Evolutionary conservation across 2,888 invertebrate genomes (phyloP), one percentile per base, ranked within the genome.

Genomic region (Tenthredo mesomela): DNA sequence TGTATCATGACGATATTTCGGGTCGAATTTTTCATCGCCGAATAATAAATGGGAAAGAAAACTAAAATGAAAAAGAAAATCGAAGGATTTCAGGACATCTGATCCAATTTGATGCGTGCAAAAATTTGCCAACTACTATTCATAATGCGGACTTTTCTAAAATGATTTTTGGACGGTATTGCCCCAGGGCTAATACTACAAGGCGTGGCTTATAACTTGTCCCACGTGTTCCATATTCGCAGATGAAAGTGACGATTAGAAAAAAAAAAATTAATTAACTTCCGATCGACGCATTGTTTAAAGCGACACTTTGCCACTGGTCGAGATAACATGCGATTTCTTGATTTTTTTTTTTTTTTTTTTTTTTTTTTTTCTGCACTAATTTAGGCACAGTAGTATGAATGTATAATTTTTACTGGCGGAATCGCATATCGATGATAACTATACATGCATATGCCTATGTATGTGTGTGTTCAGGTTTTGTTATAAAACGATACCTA

Each of bases 191-290:
- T 10, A 61, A 61, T 9, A 21, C 18, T 47, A 40, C 18, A 25
- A 80, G 80, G 80, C 61, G 58, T 80, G 80, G 80, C 7, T 80
- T 80, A 47, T 7, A 54, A 18, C 71, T 77, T 50, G 25, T 25
- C 61, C 78, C 78, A 80, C 78, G 78, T 80, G 80, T 80, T 50
- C 58, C 40, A 80, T 25, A 80, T 80, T 61, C 33, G 58, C 25
- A 54, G 80, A 80, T 80, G 80, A 80, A 80, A 80, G 80, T 21
- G 40, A 61, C 9, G 80, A 80, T 80, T 61, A 80, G 33, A 33
- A 33, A 33, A 33, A 33, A 33, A 47, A 80, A 29, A 80, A 78
- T 80, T 80, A 61, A 80, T 80, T 40, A 80, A 80, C 80, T 80
- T 80, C 61, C 80, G 40, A 37, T 61, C 58, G 58, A 25, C 6